Evolutionary conservation across 30 jellyfish, hydroid and myxozoan species (phyloP).

Genomic region (Aurelia sp.): DNA sequence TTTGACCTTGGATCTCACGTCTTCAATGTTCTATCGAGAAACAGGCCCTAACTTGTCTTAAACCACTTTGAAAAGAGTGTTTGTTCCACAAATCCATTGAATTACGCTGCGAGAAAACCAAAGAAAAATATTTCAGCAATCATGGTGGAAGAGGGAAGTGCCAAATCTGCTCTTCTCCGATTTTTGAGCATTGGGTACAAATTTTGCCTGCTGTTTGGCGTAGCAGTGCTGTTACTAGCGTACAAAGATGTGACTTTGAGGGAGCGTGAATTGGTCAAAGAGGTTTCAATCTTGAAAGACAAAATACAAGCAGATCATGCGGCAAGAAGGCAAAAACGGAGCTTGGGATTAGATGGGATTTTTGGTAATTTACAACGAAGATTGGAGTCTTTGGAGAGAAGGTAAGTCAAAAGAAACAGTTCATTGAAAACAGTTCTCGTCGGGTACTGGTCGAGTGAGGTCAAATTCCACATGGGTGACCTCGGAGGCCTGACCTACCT

Average conservation of each 20-base stretch:
- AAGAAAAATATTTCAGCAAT: not conserved
- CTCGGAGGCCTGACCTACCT: no score
- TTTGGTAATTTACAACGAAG: constrained; percentile 6
- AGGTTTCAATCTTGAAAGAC: constrained; percentile 2
- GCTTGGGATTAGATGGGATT: constrained; percentile 32
- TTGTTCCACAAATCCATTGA: no score
- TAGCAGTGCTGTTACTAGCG: constrained; percentile 29
- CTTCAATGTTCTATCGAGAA: no score
- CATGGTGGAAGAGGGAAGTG: constrained; percentile 13
- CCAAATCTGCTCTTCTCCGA: not conserved
- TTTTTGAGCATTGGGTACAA: constrained; percentile 30
- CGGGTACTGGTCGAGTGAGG: no score
- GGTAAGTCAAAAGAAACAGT: constrained; percentile 2
- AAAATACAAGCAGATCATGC: constrained; percentile 5
- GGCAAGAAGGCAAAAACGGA: not conserved
- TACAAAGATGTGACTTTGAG: constrained; percentile 42
- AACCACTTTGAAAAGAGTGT: no score
- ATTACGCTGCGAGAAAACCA: not conserved
- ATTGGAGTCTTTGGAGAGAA: constrained; percentile 49
- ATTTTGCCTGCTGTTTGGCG: constrained; percentile 32
- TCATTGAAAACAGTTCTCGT: no score
- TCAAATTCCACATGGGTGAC: no score
- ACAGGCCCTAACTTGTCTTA: no score
- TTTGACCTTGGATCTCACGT: no score
- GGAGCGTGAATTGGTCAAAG: constrained; percentile 34